These are phyloP conservation scores for Sisyra nigra DNA, from an alignment of 2,888 invertebrate genomes.

Conservation along the genomic window DNA sequence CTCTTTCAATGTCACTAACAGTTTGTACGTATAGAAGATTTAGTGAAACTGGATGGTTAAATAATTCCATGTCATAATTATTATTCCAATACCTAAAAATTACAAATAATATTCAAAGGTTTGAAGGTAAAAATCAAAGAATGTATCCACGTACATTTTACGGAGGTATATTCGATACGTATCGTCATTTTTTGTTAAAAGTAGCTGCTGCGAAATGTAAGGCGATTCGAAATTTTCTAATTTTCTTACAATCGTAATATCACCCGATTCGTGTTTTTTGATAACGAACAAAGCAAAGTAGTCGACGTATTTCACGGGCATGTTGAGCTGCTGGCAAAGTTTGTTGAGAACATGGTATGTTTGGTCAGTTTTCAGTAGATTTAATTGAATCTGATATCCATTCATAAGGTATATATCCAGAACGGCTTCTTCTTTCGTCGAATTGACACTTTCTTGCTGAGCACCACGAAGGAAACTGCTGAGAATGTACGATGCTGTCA, in stretches of 20 bases:
- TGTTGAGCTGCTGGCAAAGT: conserved; percentile 63
- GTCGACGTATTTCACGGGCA: conserved; percentile 62
- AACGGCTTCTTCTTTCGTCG: conserved; percentile 49
- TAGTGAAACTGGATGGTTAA: conserved; percentile 65
- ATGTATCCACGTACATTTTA: conserved; percentile 55
- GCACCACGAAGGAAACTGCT: conserved; percentile 79
- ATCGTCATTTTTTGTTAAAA: conserved; percentile 43
- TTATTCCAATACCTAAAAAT: conserved; percentile 73
- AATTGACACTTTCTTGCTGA: conserved; percentile 72
- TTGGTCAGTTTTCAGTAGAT: conserved; percentile 65
- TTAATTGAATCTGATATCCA: conserved; percentile 67
- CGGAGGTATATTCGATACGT: conserved; percentile 55
- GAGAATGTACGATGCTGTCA: conserved; percentile 65
- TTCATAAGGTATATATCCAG: conserved; percentile 77
- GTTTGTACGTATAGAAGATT: conserved; percentile 81
- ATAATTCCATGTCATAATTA: conserved; percentile 64
- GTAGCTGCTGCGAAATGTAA: conserved; percentile 68
- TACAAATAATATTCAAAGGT: conserved; percentile 6
- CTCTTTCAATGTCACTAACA: conserved; percentile 69
- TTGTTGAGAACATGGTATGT: conserved; percentile 71
- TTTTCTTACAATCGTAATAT: conserved; percentile 63
- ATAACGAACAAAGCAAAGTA: conserved; percentile 87
- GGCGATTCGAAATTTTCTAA: conserved; percentile 96
- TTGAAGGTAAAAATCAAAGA: conserved; percentile 4
- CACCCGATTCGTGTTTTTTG: conserved; percentile 55